Conservation (phyloP, 2,888 invertebrate genomes). For the Melinaea marsaeus region DNA sequence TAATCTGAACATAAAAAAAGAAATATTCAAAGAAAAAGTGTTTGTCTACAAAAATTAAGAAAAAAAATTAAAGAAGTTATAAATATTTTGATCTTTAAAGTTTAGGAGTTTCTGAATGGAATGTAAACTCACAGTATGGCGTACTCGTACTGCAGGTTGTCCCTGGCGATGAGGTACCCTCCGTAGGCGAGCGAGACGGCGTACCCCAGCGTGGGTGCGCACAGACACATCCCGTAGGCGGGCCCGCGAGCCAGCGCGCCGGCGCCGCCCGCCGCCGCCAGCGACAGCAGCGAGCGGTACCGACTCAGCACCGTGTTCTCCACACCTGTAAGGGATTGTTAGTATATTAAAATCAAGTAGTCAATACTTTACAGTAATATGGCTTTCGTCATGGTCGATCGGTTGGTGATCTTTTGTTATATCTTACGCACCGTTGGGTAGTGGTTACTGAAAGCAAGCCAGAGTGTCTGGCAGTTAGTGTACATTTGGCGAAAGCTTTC, state of each 20-base stretch:
- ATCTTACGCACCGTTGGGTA: no score
- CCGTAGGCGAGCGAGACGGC: conserved; percentile 84
- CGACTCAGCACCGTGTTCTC: conserved; percentile 73
- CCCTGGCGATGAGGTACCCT: conserved; percentile 81
- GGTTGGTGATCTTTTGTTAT: no score
- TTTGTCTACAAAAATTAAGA: no score
- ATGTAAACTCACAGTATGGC: conserved; percentile 80
- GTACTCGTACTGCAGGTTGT: conserved; percentile 78
- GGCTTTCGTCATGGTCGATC: no score
- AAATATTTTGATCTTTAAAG: no score
- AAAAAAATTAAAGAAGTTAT: no score
- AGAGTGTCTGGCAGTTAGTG: no score
- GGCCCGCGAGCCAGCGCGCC: conserved; percentile 72
- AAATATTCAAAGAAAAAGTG: no score
- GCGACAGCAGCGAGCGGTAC: conserved; percentile 58
- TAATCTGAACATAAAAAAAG: no score
- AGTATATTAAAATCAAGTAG: background rate
- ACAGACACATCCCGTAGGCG: conserved; percentile 83
- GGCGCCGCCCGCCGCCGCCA: conserved; percentile 56
- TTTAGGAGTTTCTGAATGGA: background rate
- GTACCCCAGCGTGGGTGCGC: conserved; percentile 84
- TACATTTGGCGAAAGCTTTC: no score
- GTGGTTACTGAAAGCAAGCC: no score
- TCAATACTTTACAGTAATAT: no score
- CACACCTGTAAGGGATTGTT: conserved; percentile 45